Evolutionary conservation across 2,797 vertebrate species (phyloP).

Genomic region (Paratrypauchen microcephalus): DNA sequence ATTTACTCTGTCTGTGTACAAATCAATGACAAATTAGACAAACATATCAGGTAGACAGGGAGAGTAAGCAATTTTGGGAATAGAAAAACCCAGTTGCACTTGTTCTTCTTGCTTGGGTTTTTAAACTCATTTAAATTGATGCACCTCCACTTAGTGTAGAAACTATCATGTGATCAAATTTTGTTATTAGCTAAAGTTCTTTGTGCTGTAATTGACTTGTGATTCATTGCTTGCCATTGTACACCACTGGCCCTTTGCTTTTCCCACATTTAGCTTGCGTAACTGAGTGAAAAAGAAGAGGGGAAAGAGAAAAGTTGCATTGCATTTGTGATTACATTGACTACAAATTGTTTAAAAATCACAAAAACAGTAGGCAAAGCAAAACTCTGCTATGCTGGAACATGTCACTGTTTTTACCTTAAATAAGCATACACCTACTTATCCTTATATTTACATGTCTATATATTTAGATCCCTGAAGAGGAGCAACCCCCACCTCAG

Average conservation of each 20-base stretch:
- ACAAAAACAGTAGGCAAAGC: background rate
- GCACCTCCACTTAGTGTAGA: conserved; percentile 11
- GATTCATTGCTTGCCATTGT: conserved; percentile 46
- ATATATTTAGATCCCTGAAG: conserved; percentile 78
- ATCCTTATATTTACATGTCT: background rate
- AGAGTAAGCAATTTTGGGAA: background rate
- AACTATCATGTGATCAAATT: conserved; percentile 16
- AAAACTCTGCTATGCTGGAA: background rate
- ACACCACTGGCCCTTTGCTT: conserved; percentile 25
- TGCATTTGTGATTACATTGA: background rate
- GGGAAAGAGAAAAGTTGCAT: background rate
- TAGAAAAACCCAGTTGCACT: background rate
- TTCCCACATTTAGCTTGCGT: conserved; percentile 17
- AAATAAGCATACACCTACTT: background rate
- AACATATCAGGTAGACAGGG: background rate
- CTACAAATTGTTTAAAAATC: background rate
- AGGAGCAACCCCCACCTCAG: conserved; percentile 83
- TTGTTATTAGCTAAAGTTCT: conserved; percentile 25
- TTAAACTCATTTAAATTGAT: conserved; percentile 21
- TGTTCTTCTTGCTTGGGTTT: conserved; percentile 7
- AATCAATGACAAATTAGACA: conserved; percentile 7
- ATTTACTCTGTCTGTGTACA: conserved; percentile 1
- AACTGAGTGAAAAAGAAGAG: background rate
- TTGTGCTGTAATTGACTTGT: conserved; percentile 39
- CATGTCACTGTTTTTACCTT: background rate